Evolutionary conservation across 2,888 invertebrate species (phyloP), one percentile per base, ranked within the genome.

Genomic region (Philaethria dido): DNA sequence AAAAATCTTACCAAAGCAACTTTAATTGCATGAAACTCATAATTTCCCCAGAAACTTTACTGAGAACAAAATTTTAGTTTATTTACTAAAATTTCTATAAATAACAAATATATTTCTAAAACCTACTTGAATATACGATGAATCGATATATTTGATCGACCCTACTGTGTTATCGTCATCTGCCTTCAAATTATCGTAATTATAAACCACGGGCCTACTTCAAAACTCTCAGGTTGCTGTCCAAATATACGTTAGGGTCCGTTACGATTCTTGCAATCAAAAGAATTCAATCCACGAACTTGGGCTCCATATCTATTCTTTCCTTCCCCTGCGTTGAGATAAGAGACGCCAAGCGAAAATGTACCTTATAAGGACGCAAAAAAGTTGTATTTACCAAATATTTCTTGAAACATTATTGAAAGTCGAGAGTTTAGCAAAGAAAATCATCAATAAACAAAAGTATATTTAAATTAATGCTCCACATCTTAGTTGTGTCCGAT

Each of bases 241-340:
- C 92, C 91, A 91, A 92, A 91, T 91, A 90, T 88, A 89, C 92
- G 92, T 92, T 92, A 78, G 91, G 91, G 92, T 87, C 88, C 89
- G 91, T 92, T 92, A 89, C 84, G 84, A 80, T 79, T 80, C 84
- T 85, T 80, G 78, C 80, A 85, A 81, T 88, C 85, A 86, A 91
- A 88, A 86, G 88, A 91, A 88, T 87, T 89, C 84, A 84, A 87
- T 87, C 84, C 79, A 76, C 80, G 72, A 80, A 86, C 80, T 84
- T 80, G 85, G 84, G 85, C 89, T 90, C 92, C 87, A 91, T 92
- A 88, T 92, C 92, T 92, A 91, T 92, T 89, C 91, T 90, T 90
- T 77, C 73, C 73, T 82, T 80, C 88, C 92, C 91, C 84, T 84
- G 80, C 80, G 78, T 82, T 74, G 61, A 69, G 68, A 72, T 69